A percentile compares a stretch with the other conserved stretches of the same genome.
These are phyloP conservation scores for Propithecus deckenii DNA, from an alignment of 2,797 vertebrate species.

Conservation along the genomic window DNA sequence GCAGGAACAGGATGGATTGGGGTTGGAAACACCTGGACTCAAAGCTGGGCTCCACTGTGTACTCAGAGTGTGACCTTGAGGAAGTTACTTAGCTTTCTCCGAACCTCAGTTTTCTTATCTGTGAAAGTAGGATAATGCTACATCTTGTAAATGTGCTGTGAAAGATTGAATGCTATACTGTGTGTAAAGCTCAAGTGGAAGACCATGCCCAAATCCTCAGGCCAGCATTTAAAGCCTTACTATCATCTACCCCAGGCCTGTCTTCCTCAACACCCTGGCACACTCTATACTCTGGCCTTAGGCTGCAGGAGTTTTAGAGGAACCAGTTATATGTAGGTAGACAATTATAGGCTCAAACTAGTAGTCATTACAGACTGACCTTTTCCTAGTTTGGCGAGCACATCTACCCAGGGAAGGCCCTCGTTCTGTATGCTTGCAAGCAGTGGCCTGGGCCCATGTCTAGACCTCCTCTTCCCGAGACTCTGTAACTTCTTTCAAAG, in stretches of 20 bases:
- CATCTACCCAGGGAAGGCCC: background rate
- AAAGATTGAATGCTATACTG: background rate
- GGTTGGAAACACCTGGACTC: background rate
- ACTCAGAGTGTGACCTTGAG: background rate
- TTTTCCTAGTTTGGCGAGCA: background rate
- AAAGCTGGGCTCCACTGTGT: background rate
- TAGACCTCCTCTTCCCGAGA: background rate
- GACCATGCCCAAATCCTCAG: background rate
- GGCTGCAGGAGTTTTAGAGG: background rate
- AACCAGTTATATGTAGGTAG: background rate
- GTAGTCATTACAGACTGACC: background rate
- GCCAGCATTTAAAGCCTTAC: background rate
- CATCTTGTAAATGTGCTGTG: background rate
- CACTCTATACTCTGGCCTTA: background rate
- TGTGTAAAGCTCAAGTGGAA: background rate
- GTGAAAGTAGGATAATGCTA: background rate
- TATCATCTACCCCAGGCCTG: background rate
- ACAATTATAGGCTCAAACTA: background rate
- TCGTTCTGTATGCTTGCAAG: background rate
- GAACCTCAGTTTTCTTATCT: background rate
- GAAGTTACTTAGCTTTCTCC: background rate
- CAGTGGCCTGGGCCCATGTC: background rate
- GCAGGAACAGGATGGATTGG: background rate
- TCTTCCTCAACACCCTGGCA: background rate
- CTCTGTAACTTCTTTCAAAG: background rate